Conservation (phyloP, 2,888 invertebrate genomes). For the Cheilosia scutellata region DNA sequence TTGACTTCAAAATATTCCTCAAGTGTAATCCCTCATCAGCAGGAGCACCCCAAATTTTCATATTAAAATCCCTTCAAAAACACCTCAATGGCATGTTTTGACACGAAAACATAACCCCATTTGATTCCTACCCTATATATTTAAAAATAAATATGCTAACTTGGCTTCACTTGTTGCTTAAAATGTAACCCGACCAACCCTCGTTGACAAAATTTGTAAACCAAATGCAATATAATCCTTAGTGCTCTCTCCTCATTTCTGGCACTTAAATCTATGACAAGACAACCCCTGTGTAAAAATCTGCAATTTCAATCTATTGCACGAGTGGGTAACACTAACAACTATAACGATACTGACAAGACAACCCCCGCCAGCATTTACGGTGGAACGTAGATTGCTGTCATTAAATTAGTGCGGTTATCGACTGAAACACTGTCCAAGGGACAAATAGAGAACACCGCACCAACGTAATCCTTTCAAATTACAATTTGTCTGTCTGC, state of each 20-base stretch:
- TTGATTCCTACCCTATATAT: background rate
- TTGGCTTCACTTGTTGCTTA: conserved; percentile 52
- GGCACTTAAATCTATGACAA: conserved; percentile 41
- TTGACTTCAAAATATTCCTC: background rate
- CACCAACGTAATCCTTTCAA: conserved; percentile 61
- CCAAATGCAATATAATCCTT: conserved; percentile 69
- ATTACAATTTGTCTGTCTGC: conserved; percentile 72
- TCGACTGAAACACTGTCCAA: conserved; percentile 65
- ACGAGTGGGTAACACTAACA: background rate
- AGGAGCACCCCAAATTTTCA: background rate
- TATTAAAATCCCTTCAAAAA: conserved; percentile 11
- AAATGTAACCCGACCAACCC: conserved; percentile 2
- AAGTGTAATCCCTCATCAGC: background rate
- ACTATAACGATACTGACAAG: background rate
- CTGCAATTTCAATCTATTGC: conserved; percentile 54
- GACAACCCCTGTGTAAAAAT: conserved; percentile 29
- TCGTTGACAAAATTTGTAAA: conserved; percentile 66
- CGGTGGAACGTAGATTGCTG: conserved; percentile 47
- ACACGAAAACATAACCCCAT: conserved; percentile 19
- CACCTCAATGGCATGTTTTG: conserved; percentile 8
- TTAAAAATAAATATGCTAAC: conserved; percentile 20
- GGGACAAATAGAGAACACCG: conserved; percentile 44
- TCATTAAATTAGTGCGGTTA: conserved; percentile 73
- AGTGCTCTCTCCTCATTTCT: conserved; percentile 40
- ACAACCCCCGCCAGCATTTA: conserved; percentile 8